Conservation (phyloP, 2,113 vertebrate species). For the Notothenia coriiceps region DNA sequence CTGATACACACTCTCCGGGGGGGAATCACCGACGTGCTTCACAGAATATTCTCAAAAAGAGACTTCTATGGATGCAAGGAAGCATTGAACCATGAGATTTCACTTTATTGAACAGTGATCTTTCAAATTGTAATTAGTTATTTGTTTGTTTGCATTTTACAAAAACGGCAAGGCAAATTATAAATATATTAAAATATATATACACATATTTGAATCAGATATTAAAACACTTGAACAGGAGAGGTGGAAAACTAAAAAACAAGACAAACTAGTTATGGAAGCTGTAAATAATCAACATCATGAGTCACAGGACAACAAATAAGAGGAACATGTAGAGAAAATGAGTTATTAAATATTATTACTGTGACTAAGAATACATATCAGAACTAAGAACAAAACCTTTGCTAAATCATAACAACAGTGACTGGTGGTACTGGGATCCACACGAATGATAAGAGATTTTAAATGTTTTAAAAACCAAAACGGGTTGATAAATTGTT, state of each 20-base stretch:
- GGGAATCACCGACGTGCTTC: conserved; percentile 25
- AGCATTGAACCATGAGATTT: conserved; percentile 15
- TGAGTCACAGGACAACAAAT: neutral
- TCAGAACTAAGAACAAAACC: neutral
- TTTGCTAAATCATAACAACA: conserved; percentile 1
- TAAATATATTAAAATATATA: too few species aligned
- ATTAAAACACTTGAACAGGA: neutral
- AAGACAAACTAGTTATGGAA: neutral
- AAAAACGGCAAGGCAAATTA: neutral
- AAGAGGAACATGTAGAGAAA: neutral
- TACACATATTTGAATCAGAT: neutral
- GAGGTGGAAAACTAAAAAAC: neutral
- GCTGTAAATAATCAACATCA: neutral
- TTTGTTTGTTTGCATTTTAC: neutral
- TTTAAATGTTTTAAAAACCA: neutral
- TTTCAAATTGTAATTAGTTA: neutral
- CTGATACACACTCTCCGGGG: conserved; percentile 41
- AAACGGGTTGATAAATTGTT: neutral
- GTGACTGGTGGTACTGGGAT: neutral
- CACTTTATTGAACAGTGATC: conserved; percentile 12
- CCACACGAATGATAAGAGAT: neutral
- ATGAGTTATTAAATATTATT: neutral
- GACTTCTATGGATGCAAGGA: conserved; percentile 2
- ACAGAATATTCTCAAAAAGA: conserved; percentile 14
- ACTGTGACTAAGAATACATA: neutral